These are phyloP conservation scores for Eudasyphora cyanicolor DNA, from an alignment of 2,888 invertebrate species.

Conservation along the genomic window DNA sequence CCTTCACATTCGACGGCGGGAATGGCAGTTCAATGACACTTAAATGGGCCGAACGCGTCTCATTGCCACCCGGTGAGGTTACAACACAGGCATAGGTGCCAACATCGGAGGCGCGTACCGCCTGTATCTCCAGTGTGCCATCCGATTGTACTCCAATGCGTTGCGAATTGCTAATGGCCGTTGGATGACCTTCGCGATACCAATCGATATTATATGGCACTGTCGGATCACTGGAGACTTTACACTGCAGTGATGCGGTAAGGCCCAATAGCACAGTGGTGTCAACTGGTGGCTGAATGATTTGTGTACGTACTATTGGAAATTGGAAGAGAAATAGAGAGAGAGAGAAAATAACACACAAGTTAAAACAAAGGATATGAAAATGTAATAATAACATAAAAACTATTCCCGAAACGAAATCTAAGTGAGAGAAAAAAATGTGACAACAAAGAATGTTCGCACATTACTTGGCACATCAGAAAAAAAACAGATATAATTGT, in stretches of 20 bases:
- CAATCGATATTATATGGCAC: slow-evolving; percentile 93
- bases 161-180: slow-evolving; percentile 84
- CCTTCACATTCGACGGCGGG: slow-evolving; percentile 93
- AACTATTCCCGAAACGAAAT: slow-evolving; percentile 37
- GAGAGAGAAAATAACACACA: background rate
- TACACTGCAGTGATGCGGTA: slow-evolving; percentile 95
- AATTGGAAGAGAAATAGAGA: slow-evolving; percentile 26
- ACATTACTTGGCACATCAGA: too few relatives aligned
- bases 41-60: slow-evolving; percentile 90
- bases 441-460: background rate
- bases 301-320: slow-evolving; percentile 94
- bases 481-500: too few relatives aligned
- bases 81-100: slow-evolving; percentile 95
- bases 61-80: slow-evolving; percentile 94
- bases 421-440: background rate
- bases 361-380: slow-evolving; percentile 14
- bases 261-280: slow-evolving; percentile 95
- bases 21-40: slow-evolving; percentile 97
- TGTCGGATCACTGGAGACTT: slow-evolving; percentile 94
- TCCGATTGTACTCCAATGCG: slow-evolving; percentile 88
- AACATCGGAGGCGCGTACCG: slow-evolving; percentile 94
- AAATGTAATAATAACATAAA: slow-evolving; percentile 19
- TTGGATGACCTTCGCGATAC: slow-evolving; percentile 90
- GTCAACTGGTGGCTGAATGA: slow-evolving; percentile 95
- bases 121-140: slow-evolving; percentile 92